phyloP scores from a whole-genome alignment of 2,113 vertebrate genomes.

The Proteles cristata region DNA sequence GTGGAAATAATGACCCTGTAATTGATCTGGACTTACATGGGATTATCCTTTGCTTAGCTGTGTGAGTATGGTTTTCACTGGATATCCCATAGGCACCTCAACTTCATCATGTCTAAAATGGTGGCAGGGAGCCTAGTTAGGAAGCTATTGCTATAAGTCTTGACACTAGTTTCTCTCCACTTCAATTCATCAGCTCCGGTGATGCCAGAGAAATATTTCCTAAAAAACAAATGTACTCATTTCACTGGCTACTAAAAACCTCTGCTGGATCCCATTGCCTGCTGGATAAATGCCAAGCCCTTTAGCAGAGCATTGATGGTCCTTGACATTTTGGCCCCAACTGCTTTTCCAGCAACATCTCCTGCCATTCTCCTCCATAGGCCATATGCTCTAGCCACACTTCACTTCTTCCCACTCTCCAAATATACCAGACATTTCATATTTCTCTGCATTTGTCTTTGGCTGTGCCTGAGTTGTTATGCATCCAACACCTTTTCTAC shows the following conservation, averaged over 20 bases:
- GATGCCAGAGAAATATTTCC: slow-evolving; percentile 66
- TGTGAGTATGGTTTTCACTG: neutral
- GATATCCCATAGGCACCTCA: neutral
- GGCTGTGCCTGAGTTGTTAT: neutral
- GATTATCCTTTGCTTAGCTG: slow-evolving; percentile 41
- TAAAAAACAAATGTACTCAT: slow-evolving; percentile 70
- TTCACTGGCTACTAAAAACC: slow-evolving; percentile 28
- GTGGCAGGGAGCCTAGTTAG: slow-evolving; percentile 62
- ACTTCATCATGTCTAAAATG: neutral
- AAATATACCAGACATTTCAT: neutral
- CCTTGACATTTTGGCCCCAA: neutral
- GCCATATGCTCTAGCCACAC: slow-evolving; percentile 21
- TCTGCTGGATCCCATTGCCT: neutral
- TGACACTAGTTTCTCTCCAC: slow-evolving; percentile 19
- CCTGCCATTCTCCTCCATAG: neutral
- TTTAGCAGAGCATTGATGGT: neutral
- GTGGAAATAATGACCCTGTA: slow-evolving; percentile 52
- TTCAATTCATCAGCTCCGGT: slow-evolving; percentile 26
- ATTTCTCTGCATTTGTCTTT: neutral
- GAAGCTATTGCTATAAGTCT: neutral
- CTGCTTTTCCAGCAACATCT: neutral
- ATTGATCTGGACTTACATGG: slow-evolving; percentile 52
- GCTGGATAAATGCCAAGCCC: neutral
- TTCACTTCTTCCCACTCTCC: slow-evolving; percentile 41
- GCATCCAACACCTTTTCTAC: neutral